These are phyloP conservation scores for Melanostoma scalare DNA, from an alignment of 2,888 invertebrate species.

Conservation along the genomic window DNA sequence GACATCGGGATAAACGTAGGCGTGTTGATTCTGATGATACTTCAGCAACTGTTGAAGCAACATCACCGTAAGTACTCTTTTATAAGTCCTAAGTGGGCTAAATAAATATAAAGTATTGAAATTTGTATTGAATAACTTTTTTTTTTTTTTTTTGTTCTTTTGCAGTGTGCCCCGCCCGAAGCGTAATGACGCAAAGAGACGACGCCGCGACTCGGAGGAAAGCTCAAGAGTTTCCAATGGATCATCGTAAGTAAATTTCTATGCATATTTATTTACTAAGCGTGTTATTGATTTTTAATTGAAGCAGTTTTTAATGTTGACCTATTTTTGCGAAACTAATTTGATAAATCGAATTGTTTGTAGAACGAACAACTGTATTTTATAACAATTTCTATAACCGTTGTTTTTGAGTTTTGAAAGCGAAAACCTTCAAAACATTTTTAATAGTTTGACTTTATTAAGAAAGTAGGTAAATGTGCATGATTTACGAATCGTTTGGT, in stretches of 20 bases:
- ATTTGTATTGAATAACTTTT: slow-evolving; percentile 7
- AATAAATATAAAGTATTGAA: slow-evolving; percentile 23
- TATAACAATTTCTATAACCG: too few relatives aligned
- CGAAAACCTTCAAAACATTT: too few relatives aligned
- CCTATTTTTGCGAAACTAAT: neutral
- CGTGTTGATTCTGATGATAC: slow-evolving; percentile 86
- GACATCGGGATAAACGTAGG: slow-evolving; percentile 85
- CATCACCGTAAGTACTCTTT: slow-evolving; percentile 79
- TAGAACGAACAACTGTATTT: too few relatives aligned
- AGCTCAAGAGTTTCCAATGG: slow-evolving; percentile 82
- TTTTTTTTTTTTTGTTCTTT: slow-evolving; percentile 9
- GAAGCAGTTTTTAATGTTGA: neutral
- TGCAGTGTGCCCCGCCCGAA: slow-evolving; percentile 78
- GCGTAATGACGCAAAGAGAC: slow-evolving; percentile 82
- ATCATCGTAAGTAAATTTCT: slow-evolving; percentile 79
- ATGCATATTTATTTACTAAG: slow-evolving; percentile 19
- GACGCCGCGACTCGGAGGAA: slow-evolving; percentile 86
- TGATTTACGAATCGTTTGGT: too few relatives aligned
- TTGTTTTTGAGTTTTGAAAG: too few relatives aligned
- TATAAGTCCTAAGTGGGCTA: slow-evolving; percentile 52
- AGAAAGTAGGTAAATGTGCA: too few relatives aligned
- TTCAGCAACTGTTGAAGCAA: slow-evolving; percentile 78
- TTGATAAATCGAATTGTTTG: too few relatives aligned
- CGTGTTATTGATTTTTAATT: slow-evolving; percentile 33
- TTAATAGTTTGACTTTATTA: too few relatives aligned